These are phyloP conservation scores for Sphecodes monilicornis DNA, from an alignment of 2,888 invertebrate species.

Conservation along the genomic window DNA sequence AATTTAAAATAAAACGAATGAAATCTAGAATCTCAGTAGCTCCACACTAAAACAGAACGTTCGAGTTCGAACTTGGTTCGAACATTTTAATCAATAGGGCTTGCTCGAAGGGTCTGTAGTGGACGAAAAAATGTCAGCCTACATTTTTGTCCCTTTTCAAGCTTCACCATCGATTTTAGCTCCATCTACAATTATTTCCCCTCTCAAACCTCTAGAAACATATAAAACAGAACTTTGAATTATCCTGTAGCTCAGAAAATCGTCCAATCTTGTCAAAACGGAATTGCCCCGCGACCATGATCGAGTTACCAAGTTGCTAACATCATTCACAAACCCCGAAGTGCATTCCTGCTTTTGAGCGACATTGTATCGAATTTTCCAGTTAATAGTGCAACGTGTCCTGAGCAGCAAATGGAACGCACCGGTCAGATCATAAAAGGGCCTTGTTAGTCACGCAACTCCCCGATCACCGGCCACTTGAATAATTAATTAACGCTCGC, in stretches of 20 bases:
- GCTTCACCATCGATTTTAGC: too few species aligned
- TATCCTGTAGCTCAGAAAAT: not conserved
- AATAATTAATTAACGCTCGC: constrained; percentile 64
- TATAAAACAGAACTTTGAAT: not conserved
- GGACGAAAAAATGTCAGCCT: too few species aligned
- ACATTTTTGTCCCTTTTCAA: too few species aligned
- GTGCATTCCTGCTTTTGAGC: not conserved
- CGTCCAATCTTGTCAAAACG: not conserved
- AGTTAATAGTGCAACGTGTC: not conserved
- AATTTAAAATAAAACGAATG: too few species aligned
- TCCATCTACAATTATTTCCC: too few species aligned
- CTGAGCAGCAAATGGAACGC: constrained; percentile 2
- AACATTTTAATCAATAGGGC: too few species aligned
- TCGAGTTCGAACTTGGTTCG: too few species aligned
- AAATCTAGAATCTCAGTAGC: too few species aligned
- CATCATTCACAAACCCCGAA: not conserved
- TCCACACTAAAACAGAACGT: too few species aligned
- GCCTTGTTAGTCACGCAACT: constrained; percentile 58
- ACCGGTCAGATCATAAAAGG: constrained; percentile 41
- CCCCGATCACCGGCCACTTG: constrained; percentile 45
- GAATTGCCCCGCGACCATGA: not conserved
- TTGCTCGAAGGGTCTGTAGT: too few species aligned
- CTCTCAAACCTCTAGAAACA: not conserved
- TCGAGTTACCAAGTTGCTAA: not conserved
- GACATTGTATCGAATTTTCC: not conserved